Percentiles rank a stretch among this genome's conserved stretches.
These are phyloP conservation scores for Drosophila buzzatii DNA, from an alignment of 2,888 invertebrate species.

Conservation along the genomic window DNA sequence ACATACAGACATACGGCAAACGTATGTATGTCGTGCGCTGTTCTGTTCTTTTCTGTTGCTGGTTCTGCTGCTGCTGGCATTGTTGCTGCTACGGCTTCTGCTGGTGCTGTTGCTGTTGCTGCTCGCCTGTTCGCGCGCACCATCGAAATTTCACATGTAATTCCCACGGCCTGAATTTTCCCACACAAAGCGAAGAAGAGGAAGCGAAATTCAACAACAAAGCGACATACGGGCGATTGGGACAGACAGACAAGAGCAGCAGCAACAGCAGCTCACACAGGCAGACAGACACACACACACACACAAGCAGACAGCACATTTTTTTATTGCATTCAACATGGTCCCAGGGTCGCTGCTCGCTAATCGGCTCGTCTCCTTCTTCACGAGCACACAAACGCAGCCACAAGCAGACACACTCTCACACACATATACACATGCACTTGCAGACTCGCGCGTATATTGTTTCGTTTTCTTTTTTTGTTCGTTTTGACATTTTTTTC, in stretches of 20 bases:
- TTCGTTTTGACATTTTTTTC: conserved; percentile 58
- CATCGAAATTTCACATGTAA: conserved; percentile 85
- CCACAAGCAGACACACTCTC: neutral
- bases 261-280: conserved; percentile 38
- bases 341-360: conserved; percentile 77
- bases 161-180: conserved; percentile 86
- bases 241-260: conserved; percentile 59
- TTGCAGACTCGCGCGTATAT: conserved; percentile 19
- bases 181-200: conserved; percentile 82
- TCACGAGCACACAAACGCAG: conserved; percentile 21
- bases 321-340: conserved; percentile 67
- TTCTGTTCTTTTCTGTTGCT: conserved; percentile 41
- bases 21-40: conserved; percentile 17
- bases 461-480: conserved; percentile 39
- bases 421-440: conserved; percentile 5
- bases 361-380: conserved; percentile 52
- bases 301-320: conserved; percentile 22
- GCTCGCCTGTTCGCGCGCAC: conserved; percentile 84
- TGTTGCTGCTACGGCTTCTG: conserved; percentile 33
- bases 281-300: conserved; percentile 21
- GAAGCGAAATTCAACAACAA: conserved; percentile 71
- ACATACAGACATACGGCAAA: conserved; percentile 2
- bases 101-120: conserved; percentile 74
- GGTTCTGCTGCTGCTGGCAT: conserved; percentile 37
- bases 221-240: conserved; percentile 62